Evolutionary conservation across 2,888 invertebrate genomes (phyloP).

Genomic region (Trissoscelio sp.): DNA sequence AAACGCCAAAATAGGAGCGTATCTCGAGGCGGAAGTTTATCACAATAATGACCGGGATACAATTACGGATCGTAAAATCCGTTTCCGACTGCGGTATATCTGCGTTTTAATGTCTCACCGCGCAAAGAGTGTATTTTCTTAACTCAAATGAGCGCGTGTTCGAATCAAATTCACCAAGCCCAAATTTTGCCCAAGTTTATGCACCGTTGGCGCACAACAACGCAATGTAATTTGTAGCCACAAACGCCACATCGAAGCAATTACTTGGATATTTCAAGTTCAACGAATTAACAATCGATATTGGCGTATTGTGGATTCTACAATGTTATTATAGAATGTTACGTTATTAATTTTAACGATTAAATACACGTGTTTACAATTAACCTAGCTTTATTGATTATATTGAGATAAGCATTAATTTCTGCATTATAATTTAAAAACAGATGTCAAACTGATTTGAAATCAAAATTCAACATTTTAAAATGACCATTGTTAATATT

Average conservation of each 20-base stretch:
- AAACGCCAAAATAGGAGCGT: slow-evolving; percentile 17
- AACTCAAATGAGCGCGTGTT: not conserved
- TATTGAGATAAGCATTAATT: too few relatives aligned
- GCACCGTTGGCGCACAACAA: slow-evolving; percentile 1
- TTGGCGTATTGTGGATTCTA: not conserved
- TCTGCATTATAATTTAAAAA: too few relatives aligned
- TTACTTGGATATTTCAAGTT: not conserved
- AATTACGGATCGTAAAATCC: slow-evolving; percentile 39
- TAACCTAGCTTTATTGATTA: too few relatives aligned
- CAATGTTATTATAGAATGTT: too few relatives aligned
- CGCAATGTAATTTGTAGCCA: not conserved
- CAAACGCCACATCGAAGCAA: slow-evolving; percentile 1
- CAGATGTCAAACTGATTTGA: too few relatives aligned
- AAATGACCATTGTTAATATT: too few relatives aligned
- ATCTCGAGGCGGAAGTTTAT: slow-evolving; percentile 31
- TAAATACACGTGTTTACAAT: too few relatives aligned
- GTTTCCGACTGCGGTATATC: slow-evolving; percentile 12
- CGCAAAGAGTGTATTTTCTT: slow-evolving; percentile 8
- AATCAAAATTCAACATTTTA: too few relatives aligned
- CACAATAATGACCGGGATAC: slow-evolving; percentile 32
- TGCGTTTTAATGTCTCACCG: not conserved
- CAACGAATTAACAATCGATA: not conserved
- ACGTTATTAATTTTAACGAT: too few relatives aligned
- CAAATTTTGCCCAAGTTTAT: not conserved
- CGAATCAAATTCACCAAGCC: not conserved